Conservation (phyloP, 2,888 invertebrate genomes). For the Drosophila mimica region DNA sequence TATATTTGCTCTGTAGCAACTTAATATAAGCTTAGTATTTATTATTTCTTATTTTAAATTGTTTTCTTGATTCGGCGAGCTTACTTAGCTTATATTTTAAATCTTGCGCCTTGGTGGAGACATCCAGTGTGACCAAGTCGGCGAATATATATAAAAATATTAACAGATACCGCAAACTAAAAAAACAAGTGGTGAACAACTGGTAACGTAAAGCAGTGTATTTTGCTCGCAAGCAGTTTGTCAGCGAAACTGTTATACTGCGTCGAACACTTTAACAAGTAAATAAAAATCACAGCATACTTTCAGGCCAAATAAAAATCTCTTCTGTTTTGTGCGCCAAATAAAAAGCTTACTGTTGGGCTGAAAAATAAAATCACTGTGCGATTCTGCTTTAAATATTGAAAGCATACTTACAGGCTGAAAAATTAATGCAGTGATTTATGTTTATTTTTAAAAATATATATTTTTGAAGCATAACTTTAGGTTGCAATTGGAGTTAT, state of each 20-base stretch:
- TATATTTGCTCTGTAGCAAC: background rate
- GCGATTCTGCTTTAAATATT: background rate
- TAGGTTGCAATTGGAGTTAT: background rate
- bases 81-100: background rate
- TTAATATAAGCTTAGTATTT: background rate
- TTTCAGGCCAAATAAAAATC: background rate
- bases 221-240: background rate
- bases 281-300: background rate
- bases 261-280: fast-evolving
- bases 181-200: background rate
- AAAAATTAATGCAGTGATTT: background rate
- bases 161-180: background rate
- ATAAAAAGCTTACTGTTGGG: background rate
- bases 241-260: background rate
- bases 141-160: background rate
- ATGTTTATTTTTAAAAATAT: background rate
- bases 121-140: background rate
- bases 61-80: too few species aligned
- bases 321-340: background rate
- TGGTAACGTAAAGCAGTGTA: background rate
- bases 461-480: background rate
- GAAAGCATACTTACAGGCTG: background rate
- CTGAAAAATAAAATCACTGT: background rate
- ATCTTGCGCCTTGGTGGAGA: background rate
- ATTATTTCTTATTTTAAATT: background rate